Evolutionary conservation across 1,140 invertebrate genomes (phyloP), one percentile per base, ranked within the genome.

Genomic region (Vanessa atalanta): DNA sequence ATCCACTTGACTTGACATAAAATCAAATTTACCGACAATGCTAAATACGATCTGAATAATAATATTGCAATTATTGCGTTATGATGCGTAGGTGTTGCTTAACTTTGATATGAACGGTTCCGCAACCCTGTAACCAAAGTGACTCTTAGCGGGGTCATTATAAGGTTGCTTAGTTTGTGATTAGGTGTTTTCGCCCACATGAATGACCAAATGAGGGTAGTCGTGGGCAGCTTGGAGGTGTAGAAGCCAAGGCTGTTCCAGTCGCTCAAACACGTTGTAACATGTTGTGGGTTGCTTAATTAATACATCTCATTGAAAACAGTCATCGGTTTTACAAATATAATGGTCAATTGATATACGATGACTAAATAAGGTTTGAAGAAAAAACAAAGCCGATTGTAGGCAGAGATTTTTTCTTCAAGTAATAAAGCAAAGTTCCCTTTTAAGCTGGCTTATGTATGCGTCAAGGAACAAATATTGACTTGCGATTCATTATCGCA

Each of bases 151-250:
- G 72, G 83, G 85, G 85, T 88, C 89, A 86, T 88, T 87, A 87
- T 90, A 90, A 89, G 85, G 88, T 88, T 91, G 86, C 82, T 90
- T 85, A 85, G 85, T 13, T 76, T 78, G 78, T 78, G 86, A 88
- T 91, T 90, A 89, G 89, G 80, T 78, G 78, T 84, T 80, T 82
- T 84, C 84, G 85, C 90, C 90, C 81, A 93, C 90, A 78, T 74
- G 75, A 82, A 84, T 91, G 88, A 91, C 91, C 91, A 93, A 93
- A 91, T 91, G 89, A 89, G 89, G 89, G 89, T 91, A 86, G 82
- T 70, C 87, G 90, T 92, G 88, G 89, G 91, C 73, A 87, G 91
- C 80, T 78, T 83, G 90, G 88, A 93, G 90, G 90, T 88, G 88
- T 88, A 84, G 86, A 71, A 88, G 80, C 86, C 89, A 91, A 91